phyloP scores from a whole-genome alignment of 2,888 invertebrate genomes.

The Hyppa rectilinea region DNA sequence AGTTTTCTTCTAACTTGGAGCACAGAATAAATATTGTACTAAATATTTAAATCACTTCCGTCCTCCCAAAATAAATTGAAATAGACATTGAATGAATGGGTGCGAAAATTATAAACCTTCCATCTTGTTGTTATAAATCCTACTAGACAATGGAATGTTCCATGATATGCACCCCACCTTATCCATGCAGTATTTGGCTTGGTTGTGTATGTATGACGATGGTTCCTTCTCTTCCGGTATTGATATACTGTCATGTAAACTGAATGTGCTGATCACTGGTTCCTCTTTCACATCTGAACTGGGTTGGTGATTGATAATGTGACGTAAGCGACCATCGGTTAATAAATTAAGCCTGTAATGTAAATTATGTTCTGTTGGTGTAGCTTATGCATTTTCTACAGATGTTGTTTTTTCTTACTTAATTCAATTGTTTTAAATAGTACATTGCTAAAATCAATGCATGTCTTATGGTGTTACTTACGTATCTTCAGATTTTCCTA shows the following conservation, averaged over 20 bases:
- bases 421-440: background rate
- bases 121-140: background rate
- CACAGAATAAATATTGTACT: too few species aligned
- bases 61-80: too few species aligned
- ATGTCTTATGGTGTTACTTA: conserved; percentile 70
- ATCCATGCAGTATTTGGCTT: conserved; percentile 95
- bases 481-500: conserved; percentile 91
- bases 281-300: conserved; percentile 84
- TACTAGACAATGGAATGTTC: conserved; percentile 1
- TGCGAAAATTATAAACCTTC: background rate
- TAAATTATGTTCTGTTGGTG: background rate
- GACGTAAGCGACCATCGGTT: conserved; percentile 93
- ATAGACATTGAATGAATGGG: background rate
- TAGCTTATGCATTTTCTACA: background rate
- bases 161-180: conserved; percentile 88
- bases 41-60: too few species aligned
- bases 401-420: background rate
- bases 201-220: conserved; percentile 93
- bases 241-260: conserved; percentile 79
- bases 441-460: background rate
- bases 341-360: conserved; percentile 91
- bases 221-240: conserved; percentile 89
- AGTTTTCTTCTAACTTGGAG: too few species aligned
- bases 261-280: conserved; percentile 73
- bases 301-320: conserved; percentile 92